Percentiles rank a stretch among this genome's conserved stretches.
These are phyloP conservation scores for Scaptomyza polygonia DNA, from an alignment of 2,888 invertebrate species.

Conservation along the genomic window DNA sequence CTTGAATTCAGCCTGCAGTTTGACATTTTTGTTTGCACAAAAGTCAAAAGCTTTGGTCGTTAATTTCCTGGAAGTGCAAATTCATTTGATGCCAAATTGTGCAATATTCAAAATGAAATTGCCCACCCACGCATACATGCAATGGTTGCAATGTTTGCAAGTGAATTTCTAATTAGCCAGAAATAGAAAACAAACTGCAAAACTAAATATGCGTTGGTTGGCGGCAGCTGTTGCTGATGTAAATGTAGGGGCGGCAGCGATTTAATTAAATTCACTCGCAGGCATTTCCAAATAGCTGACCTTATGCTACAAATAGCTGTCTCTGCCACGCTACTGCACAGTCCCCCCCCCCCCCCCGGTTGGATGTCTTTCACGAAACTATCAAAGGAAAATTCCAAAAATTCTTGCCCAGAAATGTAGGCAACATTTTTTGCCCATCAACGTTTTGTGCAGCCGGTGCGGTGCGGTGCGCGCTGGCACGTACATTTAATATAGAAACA, in stretches of 20 bases:
- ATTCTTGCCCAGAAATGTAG: slow-evolving; percentile 44
- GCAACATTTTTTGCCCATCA: slow-evolving; percentile 37
- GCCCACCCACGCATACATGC: neutral
- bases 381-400: slow-evolving; percentile 17
- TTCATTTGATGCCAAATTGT: slow-evolving; percentile 11
- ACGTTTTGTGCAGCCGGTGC: slow-evolving; percentile 60
- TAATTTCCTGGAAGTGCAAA: neutral
- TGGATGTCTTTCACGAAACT: neutral
- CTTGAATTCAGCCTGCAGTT: neutral
- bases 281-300: slow-evolving; percentile 10
- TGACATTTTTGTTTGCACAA: neutral
- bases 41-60: neutral
- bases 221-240: slow-evolving; percentile 1
- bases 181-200: slow-evolving; percentile 32
- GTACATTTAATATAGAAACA: neutral
- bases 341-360: too few species aligned
- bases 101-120: too few species aligned
- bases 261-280: slow-evolving; percentile 32
- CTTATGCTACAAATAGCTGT: slow-evolving; percentile 35
- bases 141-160: neutral
- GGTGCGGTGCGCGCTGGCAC: slow-evolving; percentile 29
- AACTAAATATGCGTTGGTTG: slow-evolving; percentile 20
- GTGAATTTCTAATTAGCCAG: slow-evolving; percentile 59
- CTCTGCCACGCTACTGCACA: slow-evolving; percentile 21
- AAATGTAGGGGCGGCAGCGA: slow-evolving; percentile 12